Percentiles rank a stretch among this genome's conserved stretches.
Conservation (phyloP, 2,797 vertebrate genomes). For the Acrossocheilus fasciatus region DNA sequence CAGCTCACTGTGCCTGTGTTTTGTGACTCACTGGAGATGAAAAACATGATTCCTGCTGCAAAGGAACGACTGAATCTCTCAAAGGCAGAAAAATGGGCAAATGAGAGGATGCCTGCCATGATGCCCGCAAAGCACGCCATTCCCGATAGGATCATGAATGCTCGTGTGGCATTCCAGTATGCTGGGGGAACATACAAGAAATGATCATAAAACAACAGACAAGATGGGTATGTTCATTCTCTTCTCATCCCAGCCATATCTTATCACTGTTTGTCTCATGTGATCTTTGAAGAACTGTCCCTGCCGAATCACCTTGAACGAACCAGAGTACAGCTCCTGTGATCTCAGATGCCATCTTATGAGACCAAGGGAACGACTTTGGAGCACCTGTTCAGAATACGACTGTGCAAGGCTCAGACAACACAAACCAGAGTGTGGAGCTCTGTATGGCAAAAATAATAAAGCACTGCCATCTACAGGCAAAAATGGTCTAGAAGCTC, state of each 20-base stretch:
- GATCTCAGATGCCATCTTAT: slow-evolving; percentile 44
- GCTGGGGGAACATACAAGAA: slow-evolving; percentile 68
- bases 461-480: slow-evolving; percentile 40
- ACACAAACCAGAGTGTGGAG: neutral
- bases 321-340: slow-evolving; percentile 43
- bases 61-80: slow-evolving; percentile 87
- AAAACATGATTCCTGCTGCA: slow-evolving; percentile 87
- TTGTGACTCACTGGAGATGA: slow-evolving; percentile 84
- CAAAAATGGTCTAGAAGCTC: neutral
- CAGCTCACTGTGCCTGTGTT: neutral
- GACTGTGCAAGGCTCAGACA: slow-evolving; percentile 23
- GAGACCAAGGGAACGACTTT: slow-evolving; percentile 11
- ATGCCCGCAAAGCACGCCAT: slow-evolving; percentile 86
- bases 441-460: slow-evolving; percentile 7
- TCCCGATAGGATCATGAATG: slow-evolving; percentile 90
- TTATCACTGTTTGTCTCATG: neutral
- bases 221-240: neutral
- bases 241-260: neutral
- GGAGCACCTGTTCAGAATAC: slow-evolving; percentile 15
- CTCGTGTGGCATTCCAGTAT: slow-evolving; percentile 89
- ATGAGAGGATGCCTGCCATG: slow-evolving; percentile 85
- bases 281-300: slow-evolving; percentile 3
- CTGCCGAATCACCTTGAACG: slow-evolving; percentile 30
- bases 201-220: neutral
- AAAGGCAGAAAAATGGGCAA: slow-evolving; percentile 84